Evolutionary conservation across 2,888 invertebrate genomes (phyloP), one percentile per base, ranked within the genome.

Genomic region (Pasiphila rectangulata): DNA sequence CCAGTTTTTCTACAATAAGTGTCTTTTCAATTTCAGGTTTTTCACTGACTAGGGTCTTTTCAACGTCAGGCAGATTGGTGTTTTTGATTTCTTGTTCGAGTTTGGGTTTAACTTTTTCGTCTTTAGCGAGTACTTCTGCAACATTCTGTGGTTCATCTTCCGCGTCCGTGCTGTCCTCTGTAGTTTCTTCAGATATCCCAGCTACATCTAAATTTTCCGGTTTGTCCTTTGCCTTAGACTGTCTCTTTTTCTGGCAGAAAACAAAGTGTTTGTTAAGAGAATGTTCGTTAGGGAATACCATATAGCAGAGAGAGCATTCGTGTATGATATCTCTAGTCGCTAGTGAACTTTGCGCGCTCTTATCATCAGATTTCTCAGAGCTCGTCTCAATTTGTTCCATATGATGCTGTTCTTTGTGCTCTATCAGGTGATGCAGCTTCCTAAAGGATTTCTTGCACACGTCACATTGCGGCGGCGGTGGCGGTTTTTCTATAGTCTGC

Each of bases 261-360:
- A 76, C 60, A 0, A 77, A 72, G 45, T 89, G 89, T 57, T 87
- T 89, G 42, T 72, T 88, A 5, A 89, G 60, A 0, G 89, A 88
- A 63, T 88, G 87, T 45, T 88, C 89, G 52, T 89, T 89, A 5
- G 89, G 89, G 60, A 89, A 89, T 1, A 89, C 89, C 89, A 89
- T 89, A 54, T 89, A 89, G 57, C 89, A 89, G 9, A 86, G 74
- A 21, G 88, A 78, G 60, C 89, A 89, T 64, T 89, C 89, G 37
- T 89, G 89, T 60, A 89, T 89, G 37, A 89, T 89, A 46, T 89
- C 89, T 64, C 74, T 86, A 7, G 89, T 83, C 1, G 86, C 85
- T 17, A 87, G 58, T 0, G 79, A 71, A 58, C 84, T 85, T 46
- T 85, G 80, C 1, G 79, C 77, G 59, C 83, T 84, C 59, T 84